Conservation (phyloP, 2,888 invertebrate genomes). For the Caenorhabditis becei region DNA sequence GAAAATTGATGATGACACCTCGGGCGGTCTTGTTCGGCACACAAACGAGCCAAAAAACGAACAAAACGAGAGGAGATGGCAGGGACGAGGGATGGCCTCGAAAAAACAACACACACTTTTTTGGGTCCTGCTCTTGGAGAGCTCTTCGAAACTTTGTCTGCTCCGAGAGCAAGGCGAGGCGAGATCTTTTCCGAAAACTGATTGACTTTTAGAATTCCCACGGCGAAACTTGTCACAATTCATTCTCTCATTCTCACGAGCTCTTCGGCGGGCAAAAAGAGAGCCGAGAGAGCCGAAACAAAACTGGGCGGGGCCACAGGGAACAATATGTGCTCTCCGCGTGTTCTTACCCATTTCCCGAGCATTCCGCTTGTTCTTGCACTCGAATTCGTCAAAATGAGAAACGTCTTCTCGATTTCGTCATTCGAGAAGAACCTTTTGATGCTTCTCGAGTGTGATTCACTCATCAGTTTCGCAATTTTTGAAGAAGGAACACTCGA, state of each 20-base stretch:
- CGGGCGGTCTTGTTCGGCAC: background rate
- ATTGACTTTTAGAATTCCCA: conserved; percentile 56
- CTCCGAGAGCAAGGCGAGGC: background rate
- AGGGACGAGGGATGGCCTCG: background rate
- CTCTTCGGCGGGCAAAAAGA: conserved; percentile 5
- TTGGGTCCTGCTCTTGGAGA: background rate
- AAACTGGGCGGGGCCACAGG: conserved; percentile 31
- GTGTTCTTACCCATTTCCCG: conserved; percentile 21
- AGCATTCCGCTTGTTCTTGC: background rate
- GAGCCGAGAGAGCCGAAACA: background rate
- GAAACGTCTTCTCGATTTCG: background rate
- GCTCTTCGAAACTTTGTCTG: background rate
- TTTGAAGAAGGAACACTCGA: background rate
- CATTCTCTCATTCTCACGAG: conserved; percentile 53
- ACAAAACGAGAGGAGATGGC: background rate
- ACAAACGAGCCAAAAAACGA: conserved; percentile 11
- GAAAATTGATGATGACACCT: conserved; percentile 51
- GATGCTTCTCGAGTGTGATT: conserved; percentile 3
- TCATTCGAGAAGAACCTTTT: background rate
- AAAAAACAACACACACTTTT: background rate
- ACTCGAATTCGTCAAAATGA: background rate
- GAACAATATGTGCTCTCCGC: background rate
- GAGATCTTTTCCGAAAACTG: conserved; percentile 28
- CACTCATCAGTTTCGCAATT: conserved; percentile 6
- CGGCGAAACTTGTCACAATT: conserved; percentile 60